phyloP scores from a whole-genome alignment of 2,113 vertebrate species.

The Zapus hudsonius region DNA sequence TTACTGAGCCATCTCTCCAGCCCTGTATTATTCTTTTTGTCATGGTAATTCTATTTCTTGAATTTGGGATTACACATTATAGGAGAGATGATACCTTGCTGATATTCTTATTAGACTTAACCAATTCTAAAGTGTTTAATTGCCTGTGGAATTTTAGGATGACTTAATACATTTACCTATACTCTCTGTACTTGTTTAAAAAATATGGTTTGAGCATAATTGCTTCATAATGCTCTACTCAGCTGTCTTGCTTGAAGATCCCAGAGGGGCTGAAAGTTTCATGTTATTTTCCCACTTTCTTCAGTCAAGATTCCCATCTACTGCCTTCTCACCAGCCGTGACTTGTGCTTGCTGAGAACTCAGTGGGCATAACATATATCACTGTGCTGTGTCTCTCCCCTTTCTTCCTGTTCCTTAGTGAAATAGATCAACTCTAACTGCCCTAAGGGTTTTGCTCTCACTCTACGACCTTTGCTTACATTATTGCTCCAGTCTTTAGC shows the following conservation, averaged over 20 bases:
- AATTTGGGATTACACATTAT: not conserved
- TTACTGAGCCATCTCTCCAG: too few species aligned
- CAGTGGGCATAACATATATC: not conserved
- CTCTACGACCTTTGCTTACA: not conserved
- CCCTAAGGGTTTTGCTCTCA: not conserved
- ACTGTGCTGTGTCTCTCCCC: fast-evolving
- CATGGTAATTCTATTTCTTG: not conserved
- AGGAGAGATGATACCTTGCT: slow-evolving; percentile 15
- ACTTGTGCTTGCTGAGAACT: slow-evolving; percentile 5
- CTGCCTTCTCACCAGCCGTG: not conserved
- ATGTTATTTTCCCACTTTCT: not conserved
- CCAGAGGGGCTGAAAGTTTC: not conserved
- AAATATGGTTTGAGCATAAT: not conserved
- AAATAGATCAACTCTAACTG: not conserved
- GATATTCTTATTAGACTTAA: slow-evolving; percentile 40
- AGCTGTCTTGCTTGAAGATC: not conserved
- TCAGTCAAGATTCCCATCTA: not conserved
- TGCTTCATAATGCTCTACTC: not conserved
- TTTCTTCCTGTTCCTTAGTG: not conserved
- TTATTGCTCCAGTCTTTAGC: not conserved
- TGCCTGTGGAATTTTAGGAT: slow-evolving; percentile 21
- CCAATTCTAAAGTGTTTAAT: slow-evolving; percentile 32
- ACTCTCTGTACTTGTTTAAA: not conserved
- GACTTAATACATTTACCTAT: not conserved
- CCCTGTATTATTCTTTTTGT: slow-evolving; percentile 1